Base-by-base conservation (phyloP, 37 sponge, comb jelly and placozoan species). In the Hexactinellida sp. region DNA sequence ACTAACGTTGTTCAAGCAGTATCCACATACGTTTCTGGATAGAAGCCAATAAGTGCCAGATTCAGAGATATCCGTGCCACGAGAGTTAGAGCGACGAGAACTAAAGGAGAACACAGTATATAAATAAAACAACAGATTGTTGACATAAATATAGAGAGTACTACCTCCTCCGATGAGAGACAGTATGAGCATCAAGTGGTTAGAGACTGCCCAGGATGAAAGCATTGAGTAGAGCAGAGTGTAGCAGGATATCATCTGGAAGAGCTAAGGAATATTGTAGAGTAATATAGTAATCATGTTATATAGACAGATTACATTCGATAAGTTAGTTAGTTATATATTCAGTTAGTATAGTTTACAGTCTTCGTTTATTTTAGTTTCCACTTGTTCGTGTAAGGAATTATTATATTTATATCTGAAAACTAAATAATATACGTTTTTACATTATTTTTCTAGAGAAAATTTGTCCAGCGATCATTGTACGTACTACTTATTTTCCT, bases 21-120 rank as follows among this genome's bases (percentile, higher is more conserved):
- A 63, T 63, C 76, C 76, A 63, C 76, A 63, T 63, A 63, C 76
- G 25, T 63, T 63, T 63, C 76, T 63, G 76, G 34, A 28, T 25
- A 63, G 76, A 63, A 25, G 21, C 30, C 34, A 1, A 63, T 10
- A 28, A 63, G 5, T 25, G 76, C 76, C 34, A 63, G 13, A n/a
- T 63, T 63, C 32, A 63, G 76, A 63, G 76, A 63, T 63, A 63
- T n/a, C 76, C 76, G 76, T 63, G 76, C 76, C 76, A 63, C 5
- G 1, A 63, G 76, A 25, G 76, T 63, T 10, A 63, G 28, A 10
- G 76, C 21, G 76, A 63, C 76, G 13, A 63, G 30, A 21, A 3
- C 76, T 63, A 63, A 13, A 41, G 13, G 13, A 63, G 30, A 63
- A 63, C 76, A 63, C 25, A 63, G 3, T 32, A 63, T 63, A 28